Base-by-base conservation (phyloP, 2,113 vertebrate genomes). In the Apus apus region DNA sequence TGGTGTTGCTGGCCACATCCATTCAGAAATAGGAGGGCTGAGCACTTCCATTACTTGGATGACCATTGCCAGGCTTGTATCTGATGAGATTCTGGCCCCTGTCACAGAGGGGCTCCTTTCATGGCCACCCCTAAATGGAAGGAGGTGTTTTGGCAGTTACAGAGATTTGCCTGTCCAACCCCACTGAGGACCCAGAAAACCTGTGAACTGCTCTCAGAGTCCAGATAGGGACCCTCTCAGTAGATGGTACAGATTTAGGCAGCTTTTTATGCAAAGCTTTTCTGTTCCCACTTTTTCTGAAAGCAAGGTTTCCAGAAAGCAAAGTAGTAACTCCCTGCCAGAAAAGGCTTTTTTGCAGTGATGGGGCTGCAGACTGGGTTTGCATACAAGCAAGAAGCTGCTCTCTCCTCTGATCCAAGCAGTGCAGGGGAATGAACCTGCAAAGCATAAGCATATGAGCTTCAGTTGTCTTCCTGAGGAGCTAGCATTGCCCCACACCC, bases 401-500 rank as follows among this genome's bases (percentile, higher is more conserved):
- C 8, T 58, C 26, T 86, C 15, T 50, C 20, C 64, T 58, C 48
- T 9, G 8, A 51, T 48, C 22, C 48, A 66, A 38, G 6, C 22
- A 38, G 17, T 38, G 22, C 30, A 70, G 43, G 40, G 11, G 12
- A 77, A 71, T 8, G 32, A 83, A 11, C 8, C 11, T 27, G 4
- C 17, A 29, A 26, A 78, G n/a, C 29, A 46, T 26, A 32, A 66
- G 13, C 5, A 60, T 46, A 54, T 27, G 32, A 77, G 27, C 8
- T 71, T 51, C n/a, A 60, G 23, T 4, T 0, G 0, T 6, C 13
- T 87, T 36, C 11, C 29, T 1, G 0, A 19, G n/a, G 15, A 90
- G 13, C 11, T 29, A 77, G 23, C 61, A 53, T 8, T 45, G 13
- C 13, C 21, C 1, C 2, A 11, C 2, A 9, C 16, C 9, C 48